Evolutionary conservation across 2,113 vertebrate species (phyloP), one percentile per base, ranked within the genome.

Genomic region (Cynopterus brachyotis): DNA sequence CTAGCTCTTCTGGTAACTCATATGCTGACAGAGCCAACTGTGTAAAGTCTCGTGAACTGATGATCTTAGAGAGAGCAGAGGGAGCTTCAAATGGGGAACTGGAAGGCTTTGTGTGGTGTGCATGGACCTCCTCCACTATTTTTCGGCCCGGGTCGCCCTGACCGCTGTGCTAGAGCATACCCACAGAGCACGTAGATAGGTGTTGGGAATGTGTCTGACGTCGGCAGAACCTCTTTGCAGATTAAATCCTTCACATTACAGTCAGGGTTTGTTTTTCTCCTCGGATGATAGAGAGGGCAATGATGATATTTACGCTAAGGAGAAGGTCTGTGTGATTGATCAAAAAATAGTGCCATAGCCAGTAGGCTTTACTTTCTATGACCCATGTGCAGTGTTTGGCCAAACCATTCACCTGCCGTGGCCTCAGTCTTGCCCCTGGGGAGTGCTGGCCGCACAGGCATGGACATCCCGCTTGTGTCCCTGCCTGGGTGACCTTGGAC

Each of bases 161-260:
- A 45, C 6, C 17, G 75, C 30, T 40, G 53, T 20, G 17, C 7
- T 37, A 50, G 50, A 81, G 15, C 20, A 47, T 66, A 10, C 66
- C 9, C 15, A 4, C 11, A 73, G 66, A 60, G 72, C 16, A 60
- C 16, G 70, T 9, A 60, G 32, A 37, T 7, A 26, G 12, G 53
- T 79, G 5, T 32, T 16, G 16, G 32, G 37, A 59, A 9, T 91
- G 75, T 80, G 60, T 75, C 22, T 67, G 16, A 32, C 6, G 55
- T 82, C 35, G 70, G 69, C n/a, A 88, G 83, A 83, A 92, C 69
- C 60, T 26, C 32, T 94, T 60, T 47, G 20, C 45, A 96, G 47
- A 72, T 40, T 62, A 64, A 92, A 37, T 87, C 22, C 64, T 60
- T 47, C 20, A 35, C 3, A 19, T 37, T 76, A 47, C 12, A 19